Conservation (phyloP, 1,140 invertebrate species). For the Linepithema humile region DNA sequence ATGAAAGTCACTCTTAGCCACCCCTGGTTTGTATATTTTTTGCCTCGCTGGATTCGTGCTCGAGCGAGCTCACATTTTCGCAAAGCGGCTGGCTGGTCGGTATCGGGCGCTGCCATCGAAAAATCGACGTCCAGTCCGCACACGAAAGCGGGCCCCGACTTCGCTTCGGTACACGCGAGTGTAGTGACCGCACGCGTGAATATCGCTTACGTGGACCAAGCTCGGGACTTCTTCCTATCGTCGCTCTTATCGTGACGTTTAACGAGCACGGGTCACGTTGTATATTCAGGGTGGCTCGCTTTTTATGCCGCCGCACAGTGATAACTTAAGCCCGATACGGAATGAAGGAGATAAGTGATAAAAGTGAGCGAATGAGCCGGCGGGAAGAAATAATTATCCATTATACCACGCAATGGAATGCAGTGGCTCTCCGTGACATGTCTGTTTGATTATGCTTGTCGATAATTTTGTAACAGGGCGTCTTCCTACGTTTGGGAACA, state of each 20-base stretch:
- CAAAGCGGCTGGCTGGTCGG: constrained; percentile 15
- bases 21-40: constrained; percentile 29
- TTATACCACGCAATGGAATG: background rate
- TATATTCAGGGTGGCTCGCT: constrained; percentile 40
- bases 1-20: constrained; percentile 32
- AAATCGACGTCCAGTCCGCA: constrained; percentile 33
- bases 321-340: constrained; percentile 36
- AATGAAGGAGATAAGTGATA: constrained; percentile 34
- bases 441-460: background rate
- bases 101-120: constrained; percentile 41
- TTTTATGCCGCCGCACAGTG: constrained; percentile 35
- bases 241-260: constrained; percentile 55
- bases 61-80: constrained; percentile 47
- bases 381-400: constrained; percentile 43
- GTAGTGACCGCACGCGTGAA: constrained; percentile 31
- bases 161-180: constrained; percentile 19
- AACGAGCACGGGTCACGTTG: constrained; percentile 61
- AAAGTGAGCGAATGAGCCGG: constrained; percentile 2
- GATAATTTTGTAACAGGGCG: background rate
- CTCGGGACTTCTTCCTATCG: constrained; percentile 55
- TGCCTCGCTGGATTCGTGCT: constrained; percentile 29
- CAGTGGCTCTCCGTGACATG: background rate
- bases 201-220: constrained; percentile 50
- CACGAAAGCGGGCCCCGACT: constrained; percentile 13
- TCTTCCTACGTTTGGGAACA: background rate